phyloP scores from a whole-genome alignment of 2,113 vertebrate species.

The Natator depressus region DNA sequence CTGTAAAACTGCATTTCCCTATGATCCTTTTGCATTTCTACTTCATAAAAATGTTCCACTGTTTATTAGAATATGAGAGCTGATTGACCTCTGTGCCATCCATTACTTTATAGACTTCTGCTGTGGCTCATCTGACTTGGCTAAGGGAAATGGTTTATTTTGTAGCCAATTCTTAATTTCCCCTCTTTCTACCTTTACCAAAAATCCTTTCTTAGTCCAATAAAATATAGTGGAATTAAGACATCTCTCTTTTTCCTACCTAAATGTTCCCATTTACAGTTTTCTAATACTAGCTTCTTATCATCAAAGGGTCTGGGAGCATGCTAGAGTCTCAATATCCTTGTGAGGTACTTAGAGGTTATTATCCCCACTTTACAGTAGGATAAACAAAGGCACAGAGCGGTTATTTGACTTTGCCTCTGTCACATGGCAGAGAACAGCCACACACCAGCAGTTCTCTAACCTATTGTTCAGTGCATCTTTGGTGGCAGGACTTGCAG shows the following conservation, averaged over 20 bases:
- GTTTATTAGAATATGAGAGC: neutral
- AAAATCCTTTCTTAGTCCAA: neutral
- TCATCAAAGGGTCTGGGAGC: neutral
- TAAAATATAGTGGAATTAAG: neutral
- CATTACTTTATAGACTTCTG: neutral
- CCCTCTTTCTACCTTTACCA: neutral
- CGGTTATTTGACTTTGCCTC: neutral
- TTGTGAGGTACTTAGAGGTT: neutral
- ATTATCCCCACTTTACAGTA: neutral
- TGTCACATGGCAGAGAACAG: fast-evolving
- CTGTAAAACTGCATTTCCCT: neutral
- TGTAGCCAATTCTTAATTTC: neutral
- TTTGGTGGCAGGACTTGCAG: fast-evolving
- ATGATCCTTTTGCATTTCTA: neutral
- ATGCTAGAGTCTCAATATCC: fast-evolving
- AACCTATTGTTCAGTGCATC: neutral
- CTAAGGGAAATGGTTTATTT: neutral
- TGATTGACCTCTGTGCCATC: neutral
- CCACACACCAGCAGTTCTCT: neutral
- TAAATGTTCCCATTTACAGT: neutral
- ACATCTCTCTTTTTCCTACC: fast-evolving
- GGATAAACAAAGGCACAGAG: neutral
- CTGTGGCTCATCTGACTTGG: neutral
- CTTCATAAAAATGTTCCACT: neutral
- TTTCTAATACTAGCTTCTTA: neutral